Evolutionary conservation across 2,797 vertebrate genomes (phyloP), one percentile per base, ranked within the genome.

Genomic region (Nannoperca australis): DNA sequence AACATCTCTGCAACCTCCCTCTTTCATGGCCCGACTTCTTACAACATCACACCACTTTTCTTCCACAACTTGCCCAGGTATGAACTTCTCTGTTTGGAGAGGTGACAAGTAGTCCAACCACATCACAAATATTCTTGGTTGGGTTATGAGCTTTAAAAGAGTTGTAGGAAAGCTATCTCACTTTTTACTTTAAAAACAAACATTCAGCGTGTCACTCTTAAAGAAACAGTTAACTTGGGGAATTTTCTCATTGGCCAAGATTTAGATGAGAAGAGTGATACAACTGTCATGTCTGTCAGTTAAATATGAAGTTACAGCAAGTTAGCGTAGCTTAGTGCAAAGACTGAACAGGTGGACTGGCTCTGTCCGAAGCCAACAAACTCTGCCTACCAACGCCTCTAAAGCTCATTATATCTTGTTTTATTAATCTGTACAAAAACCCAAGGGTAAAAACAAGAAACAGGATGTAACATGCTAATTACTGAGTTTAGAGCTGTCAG

Each of bases 131-230:
- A 65, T 44, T 55, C 66, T 11, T 30, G 11, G 36, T 56, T 0
- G 0, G 38, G 60, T 27, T 62, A 27, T 42, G 47, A 78, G 70
- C 27, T 49, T 38, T 40, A 27, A 58, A 70, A 44, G 67, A 44
- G 32, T 49, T 51, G 53, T 54, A 42, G 62, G 62, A 56, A 79
- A 83, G 67, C 70, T 22, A 66, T 72, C 67, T 45, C 15, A 44
- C 53, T 54, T 32, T 60, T 53, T 15, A 42, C 59, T 75, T 81
- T 42, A 55, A 38, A 38, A 30, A 27, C 3, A 12, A 42, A 50
- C 22, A 34, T 40, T 38, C 18, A 65, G 18, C 6, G 0, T 32
- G 13, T 8, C 3, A 20, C 2, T 69, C 34, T 50, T 63, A 22
- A 27, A 51, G 15, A 24, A 63, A 32, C 32, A 17, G 22, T 66